Evolutionary conservation across 23 tunicate species (phyloP), one percentile per base, ranked within the genome.

Genomic region (Halocynthia roretzi): DNA sequence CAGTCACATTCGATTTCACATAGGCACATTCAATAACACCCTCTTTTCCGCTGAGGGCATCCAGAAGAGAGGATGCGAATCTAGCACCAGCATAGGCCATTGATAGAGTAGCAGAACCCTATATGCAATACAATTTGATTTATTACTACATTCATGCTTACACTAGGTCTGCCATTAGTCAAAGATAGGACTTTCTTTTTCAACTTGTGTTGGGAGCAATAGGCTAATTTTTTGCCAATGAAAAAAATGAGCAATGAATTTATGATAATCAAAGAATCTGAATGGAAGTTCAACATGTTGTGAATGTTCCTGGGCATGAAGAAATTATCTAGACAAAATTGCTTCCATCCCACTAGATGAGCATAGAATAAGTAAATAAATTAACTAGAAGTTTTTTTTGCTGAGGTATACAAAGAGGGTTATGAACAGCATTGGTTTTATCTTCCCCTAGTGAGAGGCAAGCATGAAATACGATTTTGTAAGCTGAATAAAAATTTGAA

Each of bases 1-100:
- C 66, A 23, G 88, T 72, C 71, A 80, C 83, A 52, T 82, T 70
- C 11, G 98, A 80, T 56, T 62, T 77, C 50, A 94, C 75, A 56
- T 71, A 94, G 4, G 98, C 98, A 77, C 95, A 94, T 77, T 94
- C 98, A 15, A 84, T 75, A 8, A 94, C 91, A 31, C 82, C 82
- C 15, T 84, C 87, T 63, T 88, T 81, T 71, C 95, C 95, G 53
- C 75, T 53, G 70, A 94, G 53, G 5, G 94, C 98, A 51, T 85
- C 81, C 53, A 94, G 70, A 57, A 81, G 78, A 50, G 98, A 94
- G 8, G 67, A 44, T 8, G 87, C 98, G 60, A 94, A 94, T 17
- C 98, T 80, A 6, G 94, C 98, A 40, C 95, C 98, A 6, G 98
- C 94, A 56, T 94, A 94, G 6, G 98, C 98, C 98, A 94, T 87